phyloP scores from a whole-genome alignment of 2,797 vertebrate species.

The Phataginus tricuspis region DNA sequence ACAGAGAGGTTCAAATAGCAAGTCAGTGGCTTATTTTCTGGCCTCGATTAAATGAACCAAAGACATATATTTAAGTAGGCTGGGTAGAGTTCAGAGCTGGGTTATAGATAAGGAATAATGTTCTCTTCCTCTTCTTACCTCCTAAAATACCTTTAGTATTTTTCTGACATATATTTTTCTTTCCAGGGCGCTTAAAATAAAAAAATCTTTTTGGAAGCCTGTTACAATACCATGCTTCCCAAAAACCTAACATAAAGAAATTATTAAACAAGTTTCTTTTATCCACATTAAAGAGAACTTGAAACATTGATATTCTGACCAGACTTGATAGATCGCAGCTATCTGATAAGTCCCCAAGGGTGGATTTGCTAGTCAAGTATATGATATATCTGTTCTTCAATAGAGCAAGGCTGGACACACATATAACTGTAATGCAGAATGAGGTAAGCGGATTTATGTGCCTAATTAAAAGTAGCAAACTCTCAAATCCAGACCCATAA shows the following conservation, averaged over 20 bases:
- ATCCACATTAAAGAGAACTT: conserved; percentile 27
- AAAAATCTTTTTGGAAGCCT: conserved; percentile 7
- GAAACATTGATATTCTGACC: conserved; percentile 48
- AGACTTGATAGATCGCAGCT: neutral
- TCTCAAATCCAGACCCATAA: conserved; percentile 50
- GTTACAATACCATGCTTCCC: neutral
- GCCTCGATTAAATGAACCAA: neutral
- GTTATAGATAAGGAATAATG: neutral
- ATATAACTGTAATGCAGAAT: neutral
- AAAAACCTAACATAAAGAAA: conserved; percentile 32
- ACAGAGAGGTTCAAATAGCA: neutral
- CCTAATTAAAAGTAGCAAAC: conserved; percentile 55
- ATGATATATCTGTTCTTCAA: neutral
- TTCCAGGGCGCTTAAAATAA: neutral
- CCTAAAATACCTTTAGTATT: neutral
- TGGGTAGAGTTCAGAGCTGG: neutral
- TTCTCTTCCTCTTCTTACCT: neutral
- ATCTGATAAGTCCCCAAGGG: neutral
- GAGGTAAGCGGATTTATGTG: conserved; percentile 64
- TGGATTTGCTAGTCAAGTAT: neutral
- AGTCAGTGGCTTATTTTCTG: neutral
- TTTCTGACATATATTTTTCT: neutral
- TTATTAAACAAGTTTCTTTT: conserved; percentile 40
- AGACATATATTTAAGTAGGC: neutral
- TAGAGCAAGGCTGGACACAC: neutral